phyloP scores from a whole-genome alignment of 2,797 vertebrate genomes.

The Molossus molossus region DNA sequence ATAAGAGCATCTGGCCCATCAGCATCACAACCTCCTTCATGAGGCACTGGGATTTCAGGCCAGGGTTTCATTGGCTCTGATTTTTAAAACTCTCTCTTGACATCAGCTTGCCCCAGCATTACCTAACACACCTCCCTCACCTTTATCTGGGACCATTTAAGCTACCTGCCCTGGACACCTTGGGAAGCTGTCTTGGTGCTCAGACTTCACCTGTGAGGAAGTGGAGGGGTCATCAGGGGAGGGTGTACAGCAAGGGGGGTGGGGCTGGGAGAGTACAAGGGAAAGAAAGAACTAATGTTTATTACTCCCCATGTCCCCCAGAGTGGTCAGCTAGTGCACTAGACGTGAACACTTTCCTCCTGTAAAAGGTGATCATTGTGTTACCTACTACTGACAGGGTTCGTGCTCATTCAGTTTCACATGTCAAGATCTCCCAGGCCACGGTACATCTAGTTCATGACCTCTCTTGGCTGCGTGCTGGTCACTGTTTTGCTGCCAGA shows the following conservation, averaged over 20 bases:
- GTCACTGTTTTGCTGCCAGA: background rate
- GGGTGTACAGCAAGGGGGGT: background rate
- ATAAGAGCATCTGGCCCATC: background rate
- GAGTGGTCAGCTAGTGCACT: background rate
- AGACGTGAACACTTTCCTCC: background rate
- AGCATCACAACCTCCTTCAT: background rate
- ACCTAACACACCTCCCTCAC: background rate
- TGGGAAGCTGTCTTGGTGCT: background rate
- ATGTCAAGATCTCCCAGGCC: background rate
- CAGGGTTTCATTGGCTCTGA: background rate
- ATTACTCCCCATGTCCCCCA: background rate
- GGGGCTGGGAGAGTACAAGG: background rate
- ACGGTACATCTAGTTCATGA: background rate
- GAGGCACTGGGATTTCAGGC: background rate
- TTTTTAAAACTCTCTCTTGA: constrained; percentile 27
- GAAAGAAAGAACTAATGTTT: background rate
- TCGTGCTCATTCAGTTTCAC: background rate
- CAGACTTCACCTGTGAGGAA: background rate
- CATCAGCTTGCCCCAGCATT: background rate
- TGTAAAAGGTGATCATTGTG: background rate
- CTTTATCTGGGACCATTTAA: background rate
- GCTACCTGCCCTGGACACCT: background rate
- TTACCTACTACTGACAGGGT: background rate
- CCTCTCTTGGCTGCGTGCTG: background rate
- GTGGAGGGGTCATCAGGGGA: background rate